Conservation (phyloP, 23 tunicate species). For the Halocynthia aurantium region DNA sequence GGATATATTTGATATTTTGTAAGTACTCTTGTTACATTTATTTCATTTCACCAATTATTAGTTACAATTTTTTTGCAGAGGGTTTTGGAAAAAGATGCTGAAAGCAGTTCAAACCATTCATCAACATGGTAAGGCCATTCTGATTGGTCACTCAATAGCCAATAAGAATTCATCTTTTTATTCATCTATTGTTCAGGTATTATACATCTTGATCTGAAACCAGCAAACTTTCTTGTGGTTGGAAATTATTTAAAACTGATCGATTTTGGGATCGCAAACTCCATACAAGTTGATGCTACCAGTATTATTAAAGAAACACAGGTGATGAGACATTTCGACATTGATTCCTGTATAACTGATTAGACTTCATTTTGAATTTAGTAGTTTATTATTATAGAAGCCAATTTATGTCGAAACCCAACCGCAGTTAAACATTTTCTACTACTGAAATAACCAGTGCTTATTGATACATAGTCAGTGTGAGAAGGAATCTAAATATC, state of each 20-base stretch:
- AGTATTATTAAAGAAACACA: conserved; percentile 82
- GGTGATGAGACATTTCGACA: conserved; percentile 20
- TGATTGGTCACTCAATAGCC: not conserved
- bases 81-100: conserved; percentile 78
- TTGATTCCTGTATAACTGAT: not conserved
- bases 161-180: not conserved
- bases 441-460: no score
- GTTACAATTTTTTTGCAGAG: not conserved
- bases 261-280: conserved; percentile 86
- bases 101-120: conserved; percentile 61
- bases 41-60: not conserved
- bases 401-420: not conserved
- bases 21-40: not conserved
- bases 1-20: conserved; percentile 39
- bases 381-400: not conserved
- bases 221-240: conserved; percentile 79
- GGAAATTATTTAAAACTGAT: conserved; percentile 63
- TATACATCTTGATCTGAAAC: conserved; percentile 87
- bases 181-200: conserved; percentile 16
- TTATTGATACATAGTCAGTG: no score
- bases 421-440: no score
- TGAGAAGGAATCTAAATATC: no score
- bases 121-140: conserved; percentile 45
- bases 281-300: conserved; percentile 73
- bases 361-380: not conserved